Base-by-base conservation (phyloP, 2,797 vertebrate species). In the Halcyon smyrnensis region DNA sequence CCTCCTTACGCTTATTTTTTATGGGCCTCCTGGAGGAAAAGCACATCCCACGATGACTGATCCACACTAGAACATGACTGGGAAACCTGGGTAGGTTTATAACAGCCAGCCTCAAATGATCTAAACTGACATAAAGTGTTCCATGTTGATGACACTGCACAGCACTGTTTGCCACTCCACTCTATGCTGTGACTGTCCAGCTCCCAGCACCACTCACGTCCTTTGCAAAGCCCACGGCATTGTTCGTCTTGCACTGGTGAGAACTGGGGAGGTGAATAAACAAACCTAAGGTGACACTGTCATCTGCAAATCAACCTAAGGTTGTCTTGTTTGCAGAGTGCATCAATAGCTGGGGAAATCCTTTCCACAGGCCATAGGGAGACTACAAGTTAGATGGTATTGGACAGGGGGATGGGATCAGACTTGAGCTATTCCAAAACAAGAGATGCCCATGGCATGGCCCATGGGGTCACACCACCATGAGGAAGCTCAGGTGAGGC, bases 141-240 rank as follows among this genome's bases (percentile, higher is more conserved):
- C 19, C 0, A 0, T 45, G 39, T 12, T 41, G 41, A 51, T 85
- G 65, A 41, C 60, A 41, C 36, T 13, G 53, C 1, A 1, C 51
- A 46, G 17, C 6, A 9, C 15, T 19, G 8, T n/a, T 84, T 69
- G 41, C 36, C 45, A 45, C 54, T 43, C 32, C 32, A 76, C 14
- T 2, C 1, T 17, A 9, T 1, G 3, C 32, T 32, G 45, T 30
- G 25, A 17, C 39, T 9, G 17, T 15, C 17, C 36, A 69, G 54
- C 34, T 81, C 18, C 43, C 59, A 73, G 59, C 59, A 59, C 45
- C 13, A 68, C 18, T 62, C 69, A 30, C 8, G 2, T n/a, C 25
- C 51, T 30, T 28, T 80, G 56, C 45, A 74, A 78, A 69, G 45
- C 19, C 18, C 2, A 1, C 10, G 8, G 17, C 3, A 9, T 32